A percentile compares a stretch with the other conserved stretches of the same genome.
phyloP scores from a whole-genome alignment of 2,797 vertebrate species.

The Poeciliopsis paucimaculata region DNA sequence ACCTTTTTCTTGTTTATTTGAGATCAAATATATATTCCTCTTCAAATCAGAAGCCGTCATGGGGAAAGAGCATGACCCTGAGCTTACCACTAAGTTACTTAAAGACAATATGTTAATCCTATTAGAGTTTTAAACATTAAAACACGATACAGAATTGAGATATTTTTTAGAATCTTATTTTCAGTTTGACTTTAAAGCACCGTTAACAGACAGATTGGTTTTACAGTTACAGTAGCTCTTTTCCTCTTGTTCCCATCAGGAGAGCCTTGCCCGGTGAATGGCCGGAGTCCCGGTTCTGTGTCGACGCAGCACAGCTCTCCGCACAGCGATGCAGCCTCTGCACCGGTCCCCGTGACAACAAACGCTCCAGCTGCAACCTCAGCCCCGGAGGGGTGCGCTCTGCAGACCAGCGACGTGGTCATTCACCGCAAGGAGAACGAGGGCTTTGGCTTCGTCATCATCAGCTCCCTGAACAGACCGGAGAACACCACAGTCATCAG shows the following conservation, averaged over 20 bases:
- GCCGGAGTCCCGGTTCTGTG: conserved; percentile 90
- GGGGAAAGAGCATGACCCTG: too few species aligned
- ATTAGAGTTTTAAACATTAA: too few species aligned
- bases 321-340: conserved; percentile 87
- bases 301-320: conserved; percentile 97
- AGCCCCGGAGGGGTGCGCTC: conserved; percentile 83
- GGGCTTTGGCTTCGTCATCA: conserved; percentile 98
- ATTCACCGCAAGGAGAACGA: conserved; percentile 98
- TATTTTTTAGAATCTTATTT: not conserved
- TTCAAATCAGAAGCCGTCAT: too few species aligned
- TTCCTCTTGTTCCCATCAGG: conserved; percentile 77
- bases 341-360: conserved; percentile 81
- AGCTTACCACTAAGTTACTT: too few species aligned
- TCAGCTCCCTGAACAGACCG: conserved; percentile 97
- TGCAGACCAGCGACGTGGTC: conserved; percentile 93
- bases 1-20: not conserved
- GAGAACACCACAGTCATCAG: conserved; percentile 93
- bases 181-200: conserved; percentile 15
- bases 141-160: not conserved
- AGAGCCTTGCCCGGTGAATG: conserved; percentile 93
- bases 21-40: too few species aligned
- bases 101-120: too few species aligned
- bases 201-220: not conserved
- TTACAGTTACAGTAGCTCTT: conserved; percentile 11
- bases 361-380: conserved; percentile 77